A percentile compares a stretch with the other conserved stretches of the same genome.
These are phyloP conservation scores for Heliconius aoede DNA, from an alignment of 2,888 invertebrate genomes.

Conservation along the genomic window DNA sequence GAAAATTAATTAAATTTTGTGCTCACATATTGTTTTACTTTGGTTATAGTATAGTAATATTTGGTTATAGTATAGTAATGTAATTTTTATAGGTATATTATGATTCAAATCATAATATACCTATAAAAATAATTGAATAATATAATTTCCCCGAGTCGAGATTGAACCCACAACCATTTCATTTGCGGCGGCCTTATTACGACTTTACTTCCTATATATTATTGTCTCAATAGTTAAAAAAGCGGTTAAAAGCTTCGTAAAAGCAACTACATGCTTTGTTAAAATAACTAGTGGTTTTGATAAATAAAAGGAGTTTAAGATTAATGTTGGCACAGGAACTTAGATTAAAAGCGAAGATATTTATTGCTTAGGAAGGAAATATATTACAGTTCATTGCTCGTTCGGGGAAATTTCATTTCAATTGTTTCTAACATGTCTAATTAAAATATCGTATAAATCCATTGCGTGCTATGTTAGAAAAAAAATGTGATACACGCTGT, in stretches of 20 bases:
- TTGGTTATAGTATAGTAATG: no score
- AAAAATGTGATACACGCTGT: no score
- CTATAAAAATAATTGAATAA: not conserved
- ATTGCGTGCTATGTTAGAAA: not conserved
- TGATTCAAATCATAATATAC: no score
- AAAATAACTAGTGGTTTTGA: slow-evolving; percentile 26
- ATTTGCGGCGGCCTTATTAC: no score
- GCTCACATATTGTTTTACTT: slow-evolving; percentile 1
- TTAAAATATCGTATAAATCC: not conserved
- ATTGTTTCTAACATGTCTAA: not conserved
- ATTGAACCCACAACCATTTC: no score
- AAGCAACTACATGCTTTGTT: slow-evolving; percentile 22
- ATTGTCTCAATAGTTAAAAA: no score
- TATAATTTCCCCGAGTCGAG: no score
- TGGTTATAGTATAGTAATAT: no score
- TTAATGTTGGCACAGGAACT: slow-evolving; percentile 34
- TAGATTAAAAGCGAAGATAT: slow-evolving; percentile 38
- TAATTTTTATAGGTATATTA: no score
- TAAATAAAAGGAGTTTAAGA: slow-evolving; percentile 32
- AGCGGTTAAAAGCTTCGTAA: not conserved
- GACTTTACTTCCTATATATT: no score
- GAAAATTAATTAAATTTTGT: slow-evolving; percentile 41
- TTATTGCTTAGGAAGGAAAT: slow-evolving; percentile 33
- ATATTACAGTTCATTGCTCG: slow-evolving; percentile 3
- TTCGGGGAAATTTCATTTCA: not conserved